Evolutionary conservation across 2,113 vertebrate genomes (phyloP).

Genomic region (Microcebus murinus): DNA sequence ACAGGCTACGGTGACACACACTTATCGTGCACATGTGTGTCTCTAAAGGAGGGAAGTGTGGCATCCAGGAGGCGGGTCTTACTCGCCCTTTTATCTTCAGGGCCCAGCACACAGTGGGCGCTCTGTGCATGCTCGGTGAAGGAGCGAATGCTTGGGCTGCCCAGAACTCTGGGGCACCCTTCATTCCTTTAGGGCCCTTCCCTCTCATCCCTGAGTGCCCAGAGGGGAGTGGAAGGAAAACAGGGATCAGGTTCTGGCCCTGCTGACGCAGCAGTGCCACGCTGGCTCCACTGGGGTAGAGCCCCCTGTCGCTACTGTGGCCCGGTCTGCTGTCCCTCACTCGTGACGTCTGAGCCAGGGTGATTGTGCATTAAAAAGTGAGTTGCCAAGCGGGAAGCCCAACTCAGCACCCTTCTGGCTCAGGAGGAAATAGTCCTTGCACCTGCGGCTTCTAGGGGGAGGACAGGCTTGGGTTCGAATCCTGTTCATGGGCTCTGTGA

Average conservation of each 20-base stretch:
- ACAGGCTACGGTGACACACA: neutral
- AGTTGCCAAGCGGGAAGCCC: constrained; percentile 70
- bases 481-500: neutral
- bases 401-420: constrained; percentile 53
- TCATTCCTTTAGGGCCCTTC: neutral
- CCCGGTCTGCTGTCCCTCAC: constrained; percentile 38
- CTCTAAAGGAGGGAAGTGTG: neutral
- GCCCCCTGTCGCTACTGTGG: neutral
- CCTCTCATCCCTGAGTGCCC: neutral
- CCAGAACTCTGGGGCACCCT: neutral
- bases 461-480: neutral
- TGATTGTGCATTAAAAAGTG: constrained; percentile 76
- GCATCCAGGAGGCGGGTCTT: accelerated
- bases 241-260: neutral
- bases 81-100: neutral
- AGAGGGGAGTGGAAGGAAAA: neutral
- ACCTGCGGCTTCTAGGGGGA: neutral
- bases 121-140: neutral
- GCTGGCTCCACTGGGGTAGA: neutral
- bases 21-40: accelerated
- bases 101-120: neutral
- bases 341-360: constrained; percentile 58
- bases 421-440: neutral
- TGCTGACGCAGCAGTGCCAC: accelerated
- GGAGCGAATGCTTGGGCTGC: neutral